Conservation (phyloP, 1,140 invertebrate species). For the Goniozus legneri region DNA sequence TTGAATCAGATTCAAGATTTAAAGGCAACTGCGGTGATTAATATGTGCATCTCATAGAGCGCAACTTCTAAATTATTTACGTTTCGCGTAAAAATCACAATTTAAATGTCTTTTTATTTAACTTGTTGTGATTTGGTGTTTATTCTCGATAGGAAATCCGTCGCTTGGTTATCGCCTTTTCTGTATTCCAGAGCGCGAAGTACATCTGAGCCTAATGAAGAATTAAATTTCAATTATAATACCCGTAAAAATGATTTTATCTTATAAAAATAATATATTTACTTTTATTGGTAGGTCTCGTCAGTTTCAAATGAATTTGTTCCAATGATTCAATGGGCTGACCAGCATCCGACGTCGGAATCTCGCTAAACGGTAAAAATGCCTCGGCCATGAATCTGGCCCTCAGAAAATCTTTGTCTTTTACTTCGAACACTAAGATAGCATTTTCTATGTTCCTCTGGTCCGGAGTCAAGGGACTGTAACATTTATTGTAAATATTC, state of each 20-base stretch:
- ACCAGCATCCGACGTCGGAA: slow-evolving; percentile 61
- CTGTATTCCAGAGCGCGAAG: slow-evolving; percentile 77
- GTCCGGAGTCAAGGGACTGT: slow-evolving; percentile 71
- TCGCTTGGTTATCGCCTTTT: slow-evolving; percentile 84
- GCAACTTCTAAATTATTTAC: neutral
- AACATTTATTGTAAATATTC: slow-evolving; percentile 30
- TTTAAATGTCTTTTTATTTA: slow-evolving; percentile 15
- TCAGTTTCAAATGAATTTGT: slow-evolving; percentile 78
- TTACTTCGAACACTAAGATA: slow-evolving; percentile 82
- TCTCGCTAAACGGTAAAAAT: slow-evolving; percentile 75
- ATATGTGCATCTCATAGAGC: neutral
- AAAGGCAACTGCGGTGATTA: too few relatives aligned
- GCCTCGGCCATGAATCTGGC: slow-evolving; percentile 94
- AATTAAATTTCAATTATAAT: slow-evolving; percentile 5
- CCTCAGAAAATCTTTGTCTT: slow-evolving; percentile 90
- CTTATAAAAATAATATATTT: slow-evolving; percentile 33
- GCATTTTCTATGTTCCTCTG: slow-evolving; percentile 70
- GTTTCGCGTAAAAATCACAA: neutral
- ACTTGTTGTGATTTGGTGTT: slow-evolving; percentile 62
- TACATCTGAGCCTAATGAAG: slow-evolving; percentile 67
- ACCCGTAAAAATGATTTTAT: neutral
- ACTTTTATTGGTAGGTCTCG: slow-evolving; percentile 74
- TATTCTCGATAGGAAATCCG: slow-evolving; percentile 85
- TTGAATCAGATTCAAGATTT: too few relatives aligned
- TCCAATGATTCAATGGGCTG: slow-evolving; percentile 59